Evolutionary conservation across 1,140 invertebrate species (phyloP).

Genomic region (Acromyrmex echinatior): DNA sequence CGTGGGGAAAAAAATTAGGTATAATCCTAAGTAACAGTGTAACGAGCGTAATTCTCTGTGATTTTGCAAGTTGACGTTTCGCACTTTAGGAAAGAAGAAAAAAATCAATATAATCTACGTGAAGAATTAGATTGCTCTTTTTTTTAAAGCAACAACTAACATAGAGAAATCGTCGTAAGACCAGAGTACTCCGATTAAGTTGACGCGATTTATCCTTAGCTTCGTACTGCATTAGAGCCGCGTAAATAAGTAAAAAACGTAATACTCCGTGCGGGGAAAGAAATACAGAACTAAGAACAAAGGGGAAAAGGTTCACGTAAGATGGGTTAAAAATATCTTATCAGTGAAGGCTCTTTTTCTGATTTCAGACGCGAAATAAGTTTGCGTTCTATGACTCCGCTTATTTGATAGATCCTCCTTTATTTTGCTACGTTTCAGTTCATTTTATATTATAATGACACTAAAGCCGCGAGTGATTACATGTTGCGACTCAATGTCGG

Average conservation of each 20-base stretch:
- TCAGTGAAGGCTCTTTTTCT: conserved; percentile 36
- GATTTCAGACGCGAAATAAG: conserved; percentile 39
- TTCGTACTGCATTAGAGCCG: conserved; percentile 62
- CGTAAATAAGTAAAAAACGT: conserved; percentile 36
- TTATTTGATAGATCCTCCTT: conserved; percentile 41
- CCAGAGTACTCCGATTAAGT: conserved; percentile 64
- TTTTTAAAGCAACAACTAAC: conserved; percentile 63
- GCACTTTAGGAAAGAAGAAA: conserved; percentile 55
- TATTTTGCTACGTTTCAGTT: conserved; percentile 59
- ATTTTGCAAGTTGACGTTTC: conserved; percentile 76
- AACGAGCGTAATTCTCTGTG: conserved; percentile 76
- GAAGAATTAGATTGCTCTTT: conserved; percentile 64
- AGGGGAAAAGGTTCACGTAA: neutral
- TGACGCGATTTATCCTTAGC: conserved; percentile 71
- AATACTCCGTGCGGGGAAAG: conserved; percentile 21
- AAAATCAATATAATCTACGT: conserved; percentile 40
- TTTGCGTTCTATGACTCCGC: conserved; percentile 49
- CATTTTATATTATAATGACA: conserved; percentile 31
- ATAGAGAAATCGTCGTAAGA: conserved; percentile 57
- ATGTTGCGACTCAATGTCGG: conserved; percentile 52
- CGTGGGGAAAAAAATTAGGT: conserved; percentile 61
- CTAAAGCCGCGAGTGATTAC: conserved; percentile 43
- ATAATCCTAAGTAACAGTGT: conserved; percentile 70
- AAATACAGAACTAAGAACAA: neutral
- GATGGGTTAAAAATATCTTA: conserved; percentile 21